Evolutionary conservation across 2,888 invertebrate genomes (phyloP).

Genomic region (Boloria selene): DNA sequence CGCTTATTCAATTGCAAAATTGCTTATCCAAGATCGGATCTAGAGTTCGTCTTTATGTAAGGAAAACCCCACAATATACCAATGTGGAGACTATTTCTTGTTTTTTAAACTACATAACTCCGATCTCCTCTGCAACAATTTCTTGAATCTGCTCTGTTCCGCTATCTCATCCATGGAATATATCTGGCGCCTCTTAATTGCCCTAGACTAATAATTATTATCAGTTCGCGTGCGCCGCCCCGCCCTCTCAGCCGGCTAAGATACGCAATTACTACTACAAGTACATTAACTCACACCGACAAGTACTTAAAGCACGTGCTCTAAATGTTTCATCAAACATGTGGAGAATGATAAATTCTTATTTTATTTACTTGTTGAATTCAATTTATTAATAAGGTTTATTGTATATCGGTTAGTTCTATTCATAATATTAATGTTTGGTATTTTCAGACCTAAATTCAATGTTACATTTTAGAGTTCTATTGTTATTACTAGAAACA

Average conservation of each 20-base stretch:
- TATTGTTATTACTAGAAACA: too few relatives aligned
- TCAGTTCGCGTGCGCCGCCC: slow-evolving; percentile 72
- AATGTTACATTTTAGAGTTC: too few relatives aligned
- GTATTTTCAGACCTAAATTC: too few relatives aligned
- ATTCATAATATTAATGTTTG: too few relatives aligned
- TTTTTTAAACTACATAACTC: slow-evolving; percentile 16
- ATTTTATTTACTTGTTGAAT: slow-evolving; percentile 4
- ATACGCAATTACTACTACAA: slow-evolving; percentile 56
- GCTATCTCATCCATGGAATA: slow-evolving; percentile 61
- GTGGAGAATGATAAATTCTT: slow-evolving; percentile 35
- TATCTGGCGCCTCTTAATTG: slow-evolving; percentile 80
- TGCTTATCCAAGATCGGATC: slow-evolving; percentile 41
- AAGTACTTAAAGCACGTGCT: slow-evolving; percentile 55
- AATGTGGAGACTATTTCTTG: neutral
- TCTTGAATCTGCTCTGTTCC: slow-evolving; percentile 27
- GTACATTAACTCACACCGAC: slow-evolving; percentile 40
- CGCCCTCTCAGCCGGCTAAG: slow-evolving; percentile 54
- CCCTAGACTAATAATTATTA: slow-evolving; percentile 77
- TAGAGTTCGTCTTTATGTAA: slow-evolving; percentile 30
- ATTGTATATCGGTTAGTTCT: too few relatives aligned
- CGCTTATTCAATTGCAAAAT: slow-evolving; percentile 43
- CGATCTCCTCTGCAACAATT: slow-evolving; percentile 20
- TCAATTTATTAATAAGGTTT: neutral
- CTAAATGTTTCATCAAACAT: slow-evolving; percentile 45
- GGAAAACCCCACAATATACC: slow-evolving; percentile 9